Percentiles rank a stretch among this genome's conserved stretches.
phyloP scores from a whole-genome alignment of 2,888 invertebrate species.

The Anaspis maculata region DNA sequence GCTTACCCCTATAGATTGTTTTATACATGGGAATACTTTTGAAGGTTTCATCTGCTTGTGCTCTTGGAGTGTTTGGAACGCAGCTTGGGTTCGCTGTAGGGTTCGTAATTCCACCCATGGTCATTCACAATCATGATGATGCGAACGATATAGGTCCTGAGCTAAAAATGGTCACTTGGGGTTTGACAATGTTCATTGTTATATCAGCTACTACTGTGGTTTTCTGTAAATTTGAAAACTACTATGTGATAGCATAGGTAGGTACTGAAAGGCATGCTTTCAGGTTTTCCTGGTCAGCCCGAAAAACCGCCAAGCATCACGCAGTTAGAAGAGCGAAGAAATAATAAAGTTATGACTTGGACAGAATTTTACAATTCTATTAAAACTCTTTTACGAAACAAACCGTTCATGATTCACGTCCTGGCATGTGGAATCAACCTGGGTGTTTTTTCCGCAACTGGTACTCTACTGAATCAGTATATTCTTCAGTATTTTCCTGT shows the following conservation, averaged over 20 bases:
- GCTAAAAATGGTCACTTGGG: slow-evolving; percentile 48
- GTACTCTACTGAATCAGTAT: slow-evolving; percentile 83
- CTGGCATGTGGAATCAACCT: slow-evolving; percentile 87
- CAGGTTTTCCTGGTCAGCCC: slow-evolving; percentile 52
- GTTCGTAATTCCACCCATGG: slow-evolving; percentile 24
- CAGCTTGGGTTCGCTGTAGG: slow-evolving; percentile 26
- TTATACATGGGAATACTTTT: no score
- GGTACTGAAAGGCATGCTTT: background rate
- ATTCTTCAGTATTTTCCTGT: slow-evolving; percentile 68
- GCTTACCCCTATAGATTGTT: no score
- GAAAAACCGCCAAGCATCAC: slow-evolving; percentile 49
- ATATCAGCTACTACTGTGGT: slow-evolving; percentile 22
- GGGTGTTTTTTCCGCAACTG: slow-evolving; percentile 91
- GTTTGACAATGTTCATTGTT: slow-evolving; percentile 28
- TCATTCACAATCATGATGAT: slow-evolving; percentile 37
- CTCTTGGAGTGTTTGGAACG: slow-evolving; percentile 28
- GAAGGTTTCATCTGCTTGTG: slow-evolving; percentile 40
- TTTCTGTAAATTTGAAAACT: slow-evolving; percentile 27
- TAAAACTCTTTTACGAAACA: slow-evolving; percentile 65
- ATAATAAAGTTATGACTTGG: slow-evolving; percentile 43
- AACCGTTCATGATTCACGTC: slow-evolving; percentile 70
- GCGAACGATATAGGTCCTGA: slow-evolving; percentile 34
- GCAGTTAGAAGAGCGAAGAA: slow-evolving; percentile 46
- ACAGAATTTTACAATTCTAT: slow-evolving; percentile 57
- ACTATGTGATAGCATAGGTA: no score